Evolutionary conservation across 2,113 vertebrate species (phyloP), one percentile per base, ranked within the genome.

Genomic region (Oryzias melastigma): DNA sequence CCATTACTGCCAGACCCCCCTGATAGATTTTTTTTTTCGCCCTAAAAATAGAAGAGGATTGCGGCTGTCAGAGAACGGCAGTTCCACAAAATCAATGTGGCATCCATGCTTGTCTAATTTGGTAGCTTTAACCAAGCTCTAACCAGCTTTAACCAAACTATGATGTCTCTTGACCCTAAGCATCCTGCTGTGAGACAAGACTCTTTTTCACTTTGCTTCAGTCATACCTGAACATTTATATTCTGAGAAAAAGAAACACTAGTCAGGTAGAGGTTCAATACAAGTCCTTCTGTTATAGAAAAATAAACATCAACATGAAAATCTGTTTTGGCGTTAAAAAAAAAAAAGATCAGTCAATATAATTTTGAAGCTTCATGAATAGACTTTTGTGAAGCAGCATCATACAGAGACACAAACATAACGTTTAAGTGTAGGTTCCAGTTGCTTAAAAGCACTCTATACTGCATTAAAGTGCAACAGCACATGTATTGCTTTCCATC

Each of bases 61-160:
- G 46, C 65, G 65, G 41, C 43, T 61, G 52, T 69, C 65, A 7
- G 17, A 65, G 52, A 49, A 56, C 73, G 62, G 60, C 5, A 22
- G 40, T 52, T 48, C 19, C 43, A 19, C 14, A 58, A 74, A 76
- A 60, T 68, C 53, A 57, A 65, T 60, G 15, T 53, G 42, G 50
- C 10, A 53, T 62, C 20, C 13, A 22, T 25, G 6, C 40, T 54
- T 60, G 19, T 45, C 5, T 4, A 41, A 45, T 46, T 75, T 7
- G 10, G 35, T 35, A 35, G 35, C 35, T 35, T 35, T 35, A 35
- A 35, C 35, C 35, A 10, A 45, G 15, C 41, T 72, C 47, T 15
- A 49, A 19, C 29, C 27, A 48, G 50, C 20, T 50, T 60, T 52
- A 47, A 45, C 25, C 48, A 40, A 61, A 58, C 27, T 13, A 55